phyloP scores from a whole-genome alignment of 2,797 vertebrate genomes.

The Danio albolineatus region DNA sequence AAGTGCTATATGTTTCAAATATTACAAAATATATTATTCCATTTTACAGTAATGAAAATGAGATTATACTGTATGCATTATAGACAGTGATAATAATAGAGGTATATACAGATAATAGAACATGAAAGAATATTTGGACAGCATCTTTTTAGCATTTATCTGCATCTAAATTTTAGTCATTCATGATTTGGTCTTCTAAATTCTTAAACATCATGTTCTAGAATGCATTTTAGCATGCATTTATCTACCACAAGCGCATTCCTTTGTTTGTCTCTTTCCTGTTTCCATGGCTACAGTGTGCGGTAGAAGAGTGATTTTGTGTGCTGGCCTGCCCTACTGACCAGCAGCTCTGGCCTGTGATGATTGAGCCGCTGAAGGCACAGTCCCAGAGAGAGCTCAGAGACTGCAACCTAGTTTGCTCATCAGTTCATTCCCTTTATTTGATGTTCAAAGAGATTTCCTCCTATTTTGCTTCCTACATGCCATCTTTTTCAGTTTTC shows the following conservation, averaged over 20 bases:
- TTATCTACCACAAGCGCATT: slow-evolving; percentile 49
- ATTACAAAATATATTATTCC: neutral
- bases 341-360: slow-evolving; percentile 61
- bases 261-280: slow-evolving; percentile 74
- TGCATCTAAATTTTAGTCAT: neutral
- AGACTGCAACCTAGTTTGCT: neutral
- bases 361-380: slow-evolving; percentile 23
- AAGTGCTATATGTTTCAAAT: neutral
- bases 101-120: neutral
- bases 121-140: neutral
- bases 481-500: slow-evolving; percentile 3
- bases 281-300: slow-evolving; percentile 74
- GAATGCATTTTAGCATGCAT: slow-evolving; percentile 58
- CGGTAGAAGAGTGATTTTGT: slow-evolving; percentile 70
- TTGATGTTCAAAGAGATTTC: neutral
- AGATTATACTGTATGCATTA: neutral
- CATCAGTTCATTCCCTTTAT: neutral
- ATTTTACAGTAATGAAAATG: neutral
- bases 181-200: neutral
- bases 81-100: neutral
- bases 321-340: slow-evolving; percentile 76
- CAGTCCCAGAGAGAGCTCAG: slow-evolving; percentile 13
- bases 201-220: slow-evolving; percentile 48
- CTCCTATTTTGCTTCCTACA: neutral
- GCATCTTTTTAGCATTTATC: slow-evolving; percentile 8